Base-by-base conservation (phyloP, 2,888 invertebrate genomes). In the Acrobasis suavella region DNA sequence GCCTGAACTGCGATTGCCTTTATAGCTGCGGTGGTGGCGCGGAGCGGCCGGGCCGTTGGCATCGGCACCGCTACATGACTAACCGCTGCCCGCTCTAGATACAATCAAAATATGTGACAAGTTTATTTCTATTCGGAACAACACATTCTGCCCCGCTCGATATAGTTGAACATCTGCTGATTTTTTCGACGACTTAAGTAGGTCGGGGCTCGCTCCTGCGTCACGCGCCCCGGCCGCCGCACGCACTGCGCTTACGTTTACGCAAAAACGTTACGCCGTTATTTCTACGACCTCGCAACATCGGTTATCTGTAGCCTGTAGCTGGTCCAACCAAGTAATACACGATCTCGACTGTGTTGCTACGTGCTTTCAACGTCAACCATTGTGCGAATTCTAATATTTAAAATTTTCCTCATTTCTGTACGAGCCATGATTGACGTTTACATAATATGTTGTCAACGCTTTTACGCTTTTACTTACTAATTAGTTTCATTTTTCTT, bases 21-120 rank as follows among this genome's bases (percentile, higher is more conserved):
- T 91, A 90, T 89, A 91, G 89, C 82, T 79, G 82, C 78, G 83
- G 82, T 80, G 85, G 78, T 81, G 76, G 80, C 76, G 80, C 73
- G 77, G 74, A 72, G 72, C 81, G 80, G 81, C 84, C 86, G 87
- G 88, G 88, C 79, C 91, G 91, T 89, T 92, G 92, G 92, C 92
- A 91, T 88, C 90, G 82, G 78, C 83, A 85, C 75, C 85, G 82
- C 85, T 80, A 83, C 83, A 87, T 91, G 92, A 92, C 91, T 91
- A 91, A 91, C 91, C 91, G 81, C 84, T 80, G 83, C 86, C 82
- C 89, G 92, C 90, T 91, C 91, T 91, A 91, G 88, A 91, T 91
- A 91, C 90, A 91, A 91, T 91, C 92, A 91, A 90, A 91, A 90
- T 91, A 91, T 90, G 91, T 89, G 92, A 92, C 92, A 91, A 89